Evolutionary conservation across 2,113 vertebrate species (phyloP), one percentile per base, ranked within the genome.

Genomic region (Corythornis cristatus): DNA sequence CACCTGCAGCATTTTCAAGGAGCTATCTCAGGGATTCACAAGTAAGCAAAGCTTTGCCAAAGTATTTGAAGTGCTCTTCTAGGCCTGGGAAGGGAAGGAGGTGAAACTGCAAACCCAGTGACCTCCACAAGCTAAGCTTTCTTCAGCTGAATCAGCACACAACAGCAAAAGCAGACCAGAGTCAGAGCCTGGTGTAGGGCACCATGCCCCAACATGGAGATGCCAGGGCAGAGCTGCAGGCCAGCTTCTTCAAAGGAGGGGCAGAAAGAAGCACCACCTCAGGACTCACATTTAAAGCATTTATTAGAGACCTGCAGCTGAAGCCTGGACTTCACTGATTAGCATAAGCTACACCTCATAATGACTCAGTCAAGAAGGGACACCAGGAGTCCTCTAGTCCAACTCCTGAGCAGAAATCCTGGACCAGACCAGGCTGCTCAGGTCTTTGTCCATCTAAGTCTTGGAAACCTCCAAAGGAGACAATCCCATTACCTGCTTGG

Each of bases 171-270:
- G 2, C 46, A 71, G 37, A 26, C 6, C 28, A 50, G 48, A 45
- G 31, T 11, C 60, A 74, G 23, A 81, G 79, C 65, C n/a, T 29
- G 7, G 42, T 2, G 3, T 2, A 3, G 65, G 35, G 48, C 37
- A 12, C 56, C 9, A 33, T 48, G 1, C 12, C 51, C 17, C 56
- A 43, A 42, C 21, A 3, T 0, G 2, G 50, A 12, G 13, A 5
- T 19, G 15, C 29, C n/a, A 33, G 87, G 12, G n/a, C 48, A 89
- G 64, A 61, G 58, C 46, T 86, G 35, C 33, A 58, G 10, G 22
- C 19, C 70, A 57, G 22, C 19, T 74, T 46, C 26, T 45, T 79
- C 46, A 29, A 18, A 71, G 51, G 15, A 71, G 23, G 33, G 56
- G 29, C 61, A 58, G 29, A 74, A 46, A 70, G 56, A 18, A 71